Evolutionary conservation across 2,888 invertebrate genomes (phyloP).

Genomic region (Arrhopalites spinosus): DNA sequence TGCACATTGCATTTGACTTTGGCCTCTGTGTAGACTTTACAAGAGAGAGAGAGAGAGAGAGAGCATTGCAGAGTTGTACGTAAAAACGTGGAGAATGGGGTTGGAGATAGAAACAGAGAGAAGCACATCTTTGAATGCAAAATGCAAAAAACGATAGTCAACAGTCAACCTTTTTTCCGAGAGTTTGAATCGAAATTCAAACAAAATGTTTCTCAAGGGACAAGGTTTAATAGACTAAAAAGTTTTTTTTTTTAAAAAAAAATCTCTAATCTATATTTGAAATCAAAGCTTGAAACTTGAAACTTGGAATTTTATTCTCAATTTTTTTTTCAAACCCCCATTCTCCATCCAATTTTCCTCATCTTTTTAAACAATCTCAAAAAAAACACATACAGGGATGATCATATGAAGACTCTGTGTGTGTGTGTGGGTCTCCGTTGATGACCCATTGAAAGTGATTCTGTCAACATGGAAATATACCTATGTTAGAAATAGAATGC

Average conservation of each 20-base stretch:
- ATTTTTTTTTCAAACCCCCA: conserved; percentile 7
- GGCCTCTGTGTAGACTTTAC: too few relatives aligned
- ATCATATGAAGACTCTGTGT: not conserved
- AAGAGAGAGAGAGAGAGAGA: too few relatives aligned
- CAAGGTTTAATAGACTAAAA: conserved; percentile 24
- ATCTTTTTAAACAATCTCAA: too few relatives aligned
- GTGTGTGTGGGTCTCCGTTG: not conserved
- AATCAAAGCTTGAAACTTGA: conserved; percentile 47
- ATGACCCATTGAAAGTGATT: too few relatives aligned
- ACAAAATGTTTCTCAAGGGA: conserved; percentile 53
- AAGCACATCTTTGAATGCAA: conserved; percentile 27
- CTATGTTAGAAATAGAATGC: too few relatives aligned
- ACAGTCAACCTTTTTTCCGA: not conserved
- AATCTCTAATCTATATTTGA: conserved; percentile 50
- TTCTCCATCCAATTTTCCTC: not conserved
- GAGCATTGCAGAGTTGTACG: too few relatives aligned
- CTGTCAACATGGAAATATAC: too few relatives aligned
- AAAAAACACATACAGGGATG: not conserved
- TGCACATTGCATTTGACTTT: too few relatives aligned
- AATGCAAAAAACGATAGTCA: not conserved
- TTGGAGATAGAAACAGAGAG: not conserved
- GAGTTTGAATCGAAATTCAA: conserved; percentile 42
- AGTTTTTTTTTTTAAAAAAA: conserved; percentile 23
- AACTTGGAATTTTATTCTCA: conserved; percentile 27
- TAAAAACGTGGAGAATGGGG: not conserved